A percentile compares a stretch with the other conserved stretches of the same genome.
These are phyloP conservation scores for Chromis chromis DNA, from an alignment of 2,797 vertebrate species.

Conservation along the genomic window DNA sequence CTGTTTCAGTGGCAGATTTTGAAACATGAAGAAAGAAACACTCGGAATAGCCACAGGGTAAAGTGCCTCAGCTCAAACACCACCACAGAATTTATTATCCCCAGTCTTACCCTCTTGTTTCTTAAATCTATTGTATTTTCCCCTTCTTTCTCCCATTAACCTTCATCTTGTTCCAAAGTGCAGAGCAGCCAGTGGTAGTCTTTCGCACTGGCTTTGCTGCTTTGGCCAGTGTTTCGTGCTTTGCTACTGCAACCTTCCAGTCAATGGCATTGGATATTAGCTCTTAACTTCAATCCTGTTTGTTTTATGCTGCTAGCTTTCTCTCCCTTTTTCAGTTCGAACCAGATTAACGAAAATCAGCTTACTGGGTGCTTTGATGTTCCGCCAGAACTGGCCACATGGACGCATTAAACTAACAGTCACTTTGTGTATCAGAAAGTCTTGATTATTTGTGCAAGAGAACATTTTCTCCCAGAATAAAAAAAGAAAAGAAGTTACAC, in stretches of 20 bases:
- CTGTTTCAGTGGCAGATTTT: background rate
- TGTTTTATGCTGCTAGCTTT: slow-evolving; percentile 61
- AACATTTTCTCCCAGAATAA: background rate
- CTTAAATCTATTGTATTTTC: slow-evolving; percentile 30
- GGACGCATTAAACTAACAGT: slow-evolving; percentile 44
- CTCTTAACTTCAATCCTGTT: slow-evolving; percentile 67
- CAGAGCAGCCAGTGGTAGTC: slow-evolving; percentile 19
- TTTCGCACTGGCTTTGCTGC: slow-evolving; percentile 26
- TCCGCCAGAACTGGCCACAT: slow-evolving; percentile 46
- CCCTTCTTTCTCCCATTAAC: slow-evolving; percentile 17
- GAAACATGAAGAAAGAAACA: slow-evolving; percentile 5
- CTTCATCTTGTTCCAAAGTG: slow-evolving; percentile 44
- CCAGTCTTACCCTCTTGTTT: background rate
- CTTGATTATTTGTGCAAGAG: slow-evolving; percentile 9
- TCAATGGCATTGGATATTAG: slow-evolving; percentile 44
- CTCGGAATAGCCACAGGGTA: background rate
- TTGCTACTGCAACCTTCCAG: slow-evolving; percentile 22
- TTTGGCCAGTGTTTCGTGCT: slow-evolving; percentile 31
- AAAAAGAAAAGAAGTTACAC: background rate
- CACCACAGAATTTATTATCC: slow-evolving; percentile 12
- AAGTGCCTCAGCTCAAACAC: slow-evolving; percentile 23
- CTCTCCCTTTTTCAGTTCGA: slow-evolving; percentile 43
- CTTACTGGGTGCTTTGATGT: slow-evolving; percentile 66
- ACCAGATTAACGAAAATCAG: slow-evolving; percentile 66
- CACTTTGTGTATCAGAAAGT: slow-evolving; percentile 40